A percentile compares a stretch with the other conserved stretches of the same genome.
Conservation (phyloP, 2,797 vertebrate genomes). For the Hyperoplus lanceolatus region DNA sequence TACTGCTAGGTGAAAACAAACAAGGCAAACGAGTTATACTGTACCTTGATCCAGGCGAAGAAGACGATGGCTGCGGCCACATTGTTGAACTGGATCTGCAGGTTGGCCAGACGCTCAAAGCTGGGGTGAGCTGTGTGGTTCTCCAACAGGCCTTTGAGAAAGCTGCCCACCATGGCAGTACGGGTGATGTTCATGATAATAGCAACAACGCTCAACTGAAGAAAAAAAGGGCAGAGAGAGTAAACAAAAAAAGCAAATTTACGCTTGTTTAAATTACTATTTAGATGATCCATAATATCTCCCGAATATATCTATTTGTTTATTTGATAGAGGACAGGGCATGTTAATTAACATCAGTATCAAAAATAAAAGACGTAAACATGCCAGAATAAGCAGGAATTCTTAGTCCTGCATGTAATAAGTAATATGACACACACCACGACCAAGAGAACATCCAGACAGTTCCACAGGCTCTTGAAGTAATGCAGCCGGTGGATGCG, state of each 20-base stretch:
- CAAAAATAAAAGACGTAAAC: too few species aligned
- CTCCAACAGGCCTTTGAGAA: slow-evolving; percentile 89
- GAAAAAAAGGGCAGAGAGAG: slow-evolving; percentile 42
- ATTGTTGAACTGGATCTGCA: slow-evolving; percentile 95
- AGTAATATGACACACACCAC: slow-evolving; percentile 85
- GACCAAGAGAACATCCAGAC: slow-evolving; percentile 93
- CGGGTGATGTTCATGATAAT: slow-evolving; percentile 92
- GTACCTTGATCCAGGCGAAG: slow-evolving; percentile 99
- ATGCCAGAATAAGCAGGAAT: too few species aligned
- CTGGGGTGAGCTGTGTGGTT: slow-evolving; percentile 90
- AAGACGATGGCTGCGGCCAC: slow-evolving; percentile 93
- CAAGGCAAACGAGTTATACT: too few species aligned
- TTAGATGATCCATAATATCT: not conserved
- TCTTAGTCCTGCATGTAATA: not conserved
- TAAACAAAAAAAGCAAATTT: not conserved
- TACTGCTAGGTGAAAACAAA: too few species aligned
- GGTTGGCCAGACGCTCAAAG: slow-evolving; percentile 91
- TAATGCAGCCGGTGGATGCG: slow-evolving; percentile 92
- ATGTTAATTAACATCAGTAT: too few species aligned
- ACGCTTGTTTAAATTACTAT: not conserved
- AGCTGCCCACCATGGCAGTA: slow-evolving; percentile 86
- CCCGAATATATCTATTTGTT: too few species aligned
- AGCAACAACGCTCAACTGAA: slow-evolving; percentile 91
- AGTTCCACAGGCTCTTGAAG: slow-evolving; percentile 97
- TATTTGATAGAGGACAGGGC: too few species aligned